phyloP scores from a whole-genome alignment of 2,888 invertebrate genomes.

The Pollenia angustigena region DNA sequence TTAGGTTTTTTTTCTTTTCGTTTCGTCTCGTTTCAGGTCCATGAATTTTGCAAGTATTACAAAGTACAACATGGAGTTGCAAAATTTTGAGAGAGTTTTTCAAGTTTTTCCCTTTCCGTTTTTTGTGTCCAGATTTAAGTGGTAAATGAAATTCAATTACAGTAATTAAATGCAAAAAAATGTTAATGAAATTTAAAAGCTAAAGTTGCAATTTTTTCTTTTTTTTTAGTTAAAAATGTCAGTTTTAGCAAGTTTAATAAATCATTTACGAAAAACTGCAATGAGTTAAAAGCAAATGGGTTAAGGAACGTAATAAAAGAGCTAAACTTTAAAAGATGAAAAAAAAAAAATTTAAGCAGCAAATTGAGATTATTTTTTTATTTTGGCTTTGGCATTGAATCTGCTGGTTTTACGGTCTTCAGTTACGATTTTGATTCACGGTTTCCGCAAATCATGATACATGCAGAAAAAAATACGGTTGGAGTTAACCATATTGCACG shows the following conservation, averaged over 20 bases:
- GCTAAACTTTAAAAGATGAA: background rate
- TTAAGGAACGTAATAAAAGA: background rate
- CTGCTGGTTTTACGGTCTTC: no score
- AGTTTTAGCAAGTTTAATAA: constrained; percentile 42
- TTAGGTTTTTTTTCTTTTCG: constrained; percentile 1
- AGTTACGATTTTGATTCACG: no score
- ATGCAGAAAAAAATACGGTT: no score
- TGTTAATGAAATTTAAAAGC: constrained; percentile 62
- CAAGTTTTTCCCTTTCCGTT: constrained; percentile 18
- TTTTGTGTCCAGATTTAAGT: constrained; percentile 59
- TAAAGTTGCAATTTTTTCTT: background rate
- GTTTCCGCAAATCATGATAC: no score
- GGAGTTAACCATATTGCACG: no score
- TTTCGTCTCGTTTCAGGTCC: constrained; percentile 31
- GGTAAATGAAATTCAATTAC: constrained; percentile 73
- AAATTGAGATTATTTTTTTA: no score
- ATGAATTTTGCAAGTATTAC: constrained; percentile 33
- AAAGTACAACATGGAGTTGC: constrained; percentile 24
- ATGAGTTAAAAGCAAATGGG: background rate
- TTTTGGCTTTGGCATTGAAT: no score
- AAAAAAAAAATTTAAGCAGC: no score
- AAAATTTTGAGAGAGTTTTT: constrained; percentile 50
- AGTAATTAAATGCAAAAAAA: constrained; percentile 67
- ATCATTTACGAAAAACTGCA: constrained; percentile 5
- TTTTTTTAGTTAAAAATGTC: background rate